Conservation (phyloP, 2,113 vertebrate species). For the Tonatia bakeri region DNA sequence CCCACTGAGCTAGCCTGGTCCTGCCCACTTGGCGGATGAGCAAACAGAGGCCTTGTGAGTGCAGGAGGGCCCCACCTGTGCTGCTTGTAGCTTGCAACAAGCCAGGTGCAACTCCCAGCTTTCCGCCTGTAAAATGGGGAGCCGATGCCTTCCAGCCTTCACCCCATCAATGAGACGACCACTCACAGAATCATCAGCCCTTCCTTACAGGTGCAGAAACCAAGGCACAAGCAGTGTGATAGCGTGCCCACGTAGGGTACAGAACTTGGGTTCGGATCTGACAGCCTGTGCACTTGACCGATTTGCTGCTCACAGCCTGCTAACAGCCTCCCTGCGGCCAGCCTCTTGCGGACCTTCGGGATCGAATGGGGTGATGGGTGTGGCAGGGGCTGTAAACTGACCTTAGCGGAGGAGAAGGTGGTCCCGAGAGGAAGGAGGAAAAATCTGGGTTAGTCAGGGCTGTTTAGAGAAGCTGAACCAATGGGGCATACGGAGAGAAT, state of each 20-base stretch:
- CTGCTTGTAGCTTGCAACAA: neutral
- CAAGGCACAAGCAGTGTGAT: neutral
- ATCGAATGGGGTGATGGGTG: no score
- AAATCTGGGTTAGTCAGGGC: neutral
- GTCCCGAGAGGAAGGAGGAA: neutral
- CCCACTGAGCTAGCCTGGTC: neutral
- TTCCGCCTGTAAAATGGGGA: neutral
- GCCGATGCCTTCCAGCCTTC: neutral
- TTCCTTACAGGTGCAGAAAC: neutral
- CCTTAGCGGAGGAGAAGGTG: neutral
- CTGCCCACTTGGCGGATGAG: neutral
- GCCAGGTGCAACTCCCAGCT: accelerated
- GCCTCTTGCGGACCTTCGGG: neutral
- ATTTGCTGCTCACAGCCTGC: neutral
- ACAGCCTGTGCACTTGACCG: neutral
- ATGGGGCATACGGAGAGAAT: neutral
- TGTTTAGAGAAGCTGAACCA: neutral
- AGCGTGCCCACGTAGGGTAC: accelerated
- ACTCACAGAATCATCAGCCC: neutral
- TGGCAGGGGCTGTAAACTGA: no score
- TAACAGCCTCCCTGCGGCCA: accelerated
- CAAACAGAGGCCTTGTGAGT: neutral
- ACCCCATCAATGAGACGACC: neutral
- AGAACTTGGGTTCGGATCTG: accelerated
- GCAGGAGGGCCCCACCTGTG: neutral